phyloP scores from a whole-genome alignment of 1,140 invertebrate species.

The Drosophila pseudoananassae region DNA sequence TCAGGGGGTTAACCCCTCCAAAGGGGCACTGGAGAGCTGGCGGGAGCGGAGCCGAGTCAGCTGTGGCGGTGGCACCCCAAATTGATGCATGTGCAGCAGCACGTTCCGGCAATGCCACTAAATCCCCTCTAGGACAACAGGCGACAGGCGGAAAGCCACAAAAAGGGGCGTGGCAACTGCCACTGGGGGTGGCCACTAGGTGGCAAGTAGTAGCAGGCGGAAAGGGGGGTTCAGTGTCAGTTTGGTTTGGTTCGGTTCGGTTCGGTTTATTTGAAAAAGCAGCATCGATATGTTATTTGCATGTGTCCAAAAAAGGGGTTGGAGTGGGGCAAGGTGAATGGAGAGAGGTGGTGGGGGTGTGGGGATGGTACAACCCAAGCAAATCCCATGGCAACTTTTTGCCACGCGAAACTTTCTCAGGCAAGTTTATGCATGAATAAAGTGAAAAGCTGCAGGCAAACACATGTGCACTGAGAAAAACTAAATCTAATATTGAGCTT shows the following conservation, averaged over 20 bases:
- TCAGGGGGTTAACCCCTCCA: background rate
- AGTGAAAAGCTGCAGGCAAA: constrained; percentile 65
- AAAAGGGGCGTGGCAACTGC: constrained; percentile 30
- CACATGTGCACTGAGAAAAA: constrained; percentile 6
- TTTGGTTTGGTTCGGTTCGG: background rate
- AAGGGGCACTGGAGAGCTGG: background rate
- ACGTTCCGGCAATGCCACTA: constrained; percentile 68
- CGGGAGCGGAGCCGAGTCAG: constrained; percentile 9
- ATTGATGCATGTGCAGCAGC: constrained; percentile 77
- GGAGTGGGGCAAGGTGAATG: background rate
- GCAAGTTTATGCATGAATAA: constrained; percentile 77
- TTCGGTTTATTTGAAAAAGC: constrained; percentile 69
- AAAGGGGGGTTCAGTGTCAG: background rate
- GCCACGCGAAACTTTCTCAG: constrained; percentile 73
- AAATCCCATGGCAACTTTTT: constrained; percentile 67
- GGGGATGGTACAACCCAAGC: constrained; percentile 30
- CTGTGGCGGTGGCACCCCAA: constrained; percentile 58
- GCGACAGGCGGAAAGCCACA: constrained; percentile 56
- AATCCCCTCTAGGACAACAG: constrained; percentile 72
- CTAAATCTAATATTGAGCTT: background rate
- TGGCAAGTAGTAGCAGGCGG: background rate
- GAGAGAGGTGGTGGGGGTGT: background rate
- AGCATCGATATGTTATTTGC: constrained; percentile 79
- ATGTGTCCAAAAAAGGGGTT: constrained; percentile 52
- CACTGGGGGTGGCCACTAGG: background rate